phyloP scores from a whole-genome alignment of 2,888 invertebrate genomes.

The Platycnemis pennipes region DNA sequence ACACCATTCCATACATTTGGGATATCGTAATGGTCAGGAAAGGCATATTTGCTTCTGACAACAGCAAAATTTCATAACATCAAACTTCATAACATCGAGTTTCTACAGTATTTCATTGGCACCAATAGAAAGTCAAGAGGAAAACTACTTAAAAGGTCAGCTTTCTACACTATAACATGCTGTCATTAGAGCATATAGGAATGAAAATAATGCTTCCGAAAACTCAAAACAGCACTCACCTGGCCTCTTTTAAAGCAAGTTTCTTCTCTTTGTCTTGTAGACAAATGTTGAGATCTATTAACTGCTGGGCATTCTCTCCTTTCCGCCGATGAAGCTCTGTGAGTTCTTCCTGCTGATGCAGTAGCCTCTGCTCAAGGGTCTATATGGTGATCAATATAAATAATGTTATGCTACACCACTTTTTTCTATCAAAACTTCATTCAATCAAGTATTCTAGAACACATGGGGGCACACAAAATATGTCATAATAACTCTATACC shows the following conservation, averaged over 20 bases:
- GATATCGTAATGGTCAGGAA: too few species aligned
- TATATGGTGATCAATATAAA: constrained; percentile 75
- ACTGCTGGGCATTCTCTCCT: constrained; percentile 96
- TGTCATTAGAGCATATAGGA: neutral
- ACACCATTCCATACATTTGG: too few species aligned
- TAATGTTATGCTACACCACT: too few species aligned
- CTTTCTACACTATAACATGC: too few species aligned
- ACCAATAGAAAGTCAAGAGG: too few species aligned
- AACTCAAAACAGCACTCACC: constrained; percentile 79
- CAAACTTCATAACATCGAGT: too few species aligned
- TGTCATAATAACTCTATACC: too few species aligned
- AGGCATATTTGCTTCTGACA: too few species aligned
- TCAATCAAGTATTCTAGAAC: neutral
- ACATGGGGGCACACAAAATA: neutral
- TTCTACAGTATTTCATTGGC: too few species aligned
- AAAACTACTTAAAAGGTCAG: too few species aligned
- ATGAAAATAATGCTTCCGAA: neutral
- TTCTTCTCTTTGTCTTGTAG: constrained; percentile 92
- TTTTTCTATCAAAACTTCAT: too few species aligned
- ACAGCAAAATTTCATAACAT: too few species aligned
- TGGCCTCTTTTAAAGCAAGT: constrained; percentile 86
- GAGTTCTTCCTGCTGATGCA: constrained; percentile 94
- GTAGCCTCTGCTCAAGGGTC: constrained; percentile 91
- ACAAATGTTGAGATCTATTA: constrained; percentile 92
- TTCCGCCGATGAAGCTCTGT: constrained; percentile 93